Evolutionary conservation across 2,113 vertebrate genomes (phyloP), one percentile per base, ranked within the genome.

Genomic region (Rhinoderma darwinii): DNA sequence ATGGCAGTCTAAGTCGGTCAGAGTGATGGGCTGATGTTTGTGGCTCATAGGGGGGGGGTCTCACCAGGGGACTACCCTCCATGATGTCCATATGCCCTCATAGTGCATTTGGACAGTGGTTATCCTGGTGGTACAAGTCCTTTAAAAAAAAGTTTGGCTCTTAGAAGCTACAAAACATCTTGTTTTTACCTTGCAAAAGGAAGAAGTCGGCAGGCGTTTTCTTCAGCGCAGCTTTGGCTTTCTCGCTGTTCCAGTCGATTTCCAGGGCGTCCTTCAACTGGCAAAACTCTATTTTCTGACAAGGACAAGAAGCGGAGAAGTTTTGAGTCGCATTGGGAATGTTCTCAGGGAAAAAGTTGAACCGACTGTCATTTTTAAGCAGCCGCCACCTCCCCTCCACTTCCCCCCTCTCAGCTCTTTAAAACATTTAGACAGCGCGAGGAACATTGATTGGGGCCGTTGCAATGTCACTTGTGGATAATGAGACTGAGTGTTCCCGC

Each of bases 181-280:
- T 2, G n/a, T 78, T 6, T 72, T 93, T 90, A 98, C 97, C 97
- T 90, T 97, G 97, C 22, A 98, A 92, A 43, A 98, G 93, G 90
- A 99, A 99, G 91, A 97, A 98, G 88, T 97, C 97, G 0, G 94
- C 79, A 0, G 97, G 89, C 0, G 94, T 97, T 9, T 94, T 92
- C 90, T 97, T 98, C 72, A 97, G 89, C 0, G 91, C 83, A 0
- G 91, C 91, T 89, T 95, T 94, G 2, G 94, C 96, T 88, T 96
- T 96, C 54, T 98, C 96, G 0, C 88, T 94, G 0, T 92, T 95
- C 97, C 97, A 98, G 89, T 96, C 95, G 0, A 97, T 92, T 74
- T 95, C 94, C 89, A 98, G 92, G 0, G 97, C 96, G 7, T 96
- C 97, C 90, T 96, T 97, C 73, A 98, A 82, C 0, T 89, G 89